Evolutionary conservation across 2,797 vertebrate genomes (phyloP), one percentile per base, ranked within the genome.

Genomic region (Dicrostonyx torquatus): DNA sequence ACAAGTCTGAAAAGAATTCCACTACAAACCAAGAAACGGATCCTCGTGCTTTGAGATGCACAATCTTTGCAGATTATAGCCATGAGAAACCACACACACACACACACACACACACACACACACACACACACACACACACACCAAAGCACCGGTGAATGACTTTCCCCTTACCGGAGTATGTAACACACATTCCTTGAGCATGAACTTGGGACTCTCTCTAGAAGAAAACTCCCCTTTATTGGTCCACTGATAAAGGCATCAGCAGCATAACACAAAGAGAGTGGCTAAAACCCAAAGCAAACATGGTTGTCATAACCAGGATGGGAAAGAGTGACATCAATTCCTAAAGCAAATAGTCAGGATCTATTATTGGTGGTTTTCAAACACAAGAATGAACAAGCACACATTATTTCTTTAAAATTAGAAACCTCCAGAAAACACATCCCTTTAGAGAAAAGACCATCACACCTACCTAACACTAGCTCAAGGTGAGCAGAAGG

Each of bases 1-100:
- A n/a, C 40, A 72, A 80, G 34, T 95, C 50, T 94, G 53, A 73
- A 94, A 95, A 93, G 66, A 94, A 85, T 82, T 87, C 87, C 6
- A 66, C 87, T 77, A 78, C 80, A 68, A 95, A 94, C 82, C 11
- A 29, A 95, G 76, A 96, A 96, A 70, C 13, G 0, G 1, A 68
- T 62, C 73, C 79, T 89, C 40, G 9, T 40, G 60, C 70, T 87
- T 94, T 79, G 96, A 87, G 80, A 93, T 40, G 76, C 79, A 76
- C 91, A 94, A 77, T n/a, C 31, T 55, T 53, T 64, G 48, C 48
- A 92, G 45, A 87, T 87, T 18, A 43, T 2, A 43, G 55, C 4
- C 37, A 43, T 31, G 29, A 84, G 60, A 89, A 80, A 68, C 18
- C n/a, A 34, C 37, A 62, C 29, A 24, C n/a, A 50, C 40, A 60